These are phyloP conservation scores for Syngnathus scovelli DNA, from an alignment of 2,113 vertebrate genomes.

Conservation along the genomic window DNA sequence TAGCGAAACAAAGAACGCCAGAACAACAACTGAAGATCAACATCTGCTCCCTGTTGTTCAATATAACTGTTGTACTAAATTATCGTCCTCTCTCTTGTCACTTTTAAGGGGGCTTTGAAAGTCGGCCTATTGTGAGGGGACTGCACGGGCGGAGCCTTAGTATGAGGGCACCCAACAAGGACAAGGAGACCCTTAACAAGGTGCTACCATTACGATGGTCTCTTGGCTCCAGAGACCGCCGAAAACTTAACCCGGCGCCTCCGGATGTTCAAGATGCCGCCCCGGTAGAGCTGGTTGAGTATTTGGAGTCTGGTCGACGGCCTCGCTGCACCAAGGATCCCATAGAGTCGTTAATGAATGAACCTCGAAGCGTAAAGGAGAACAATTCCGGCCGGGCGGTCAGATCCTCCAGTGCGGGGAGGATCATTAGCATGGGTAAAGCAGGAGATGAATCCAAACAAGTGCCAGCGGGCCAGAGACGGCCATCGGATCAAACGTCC, in stretches of 20 bases:
- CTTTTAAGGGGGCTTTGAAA: slow-evolving; percentile 68
- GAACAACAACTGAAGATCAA: too few relatives aligned
- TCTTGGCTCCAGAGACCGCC: slow-evolving; percentile 69
- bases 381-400: slow-evolving; percentile 24
- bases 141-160: slow-evolving; percentile 76
- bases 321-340: slow-evolving; percentile 80
- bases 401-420: slow-evolving; percentile 33
- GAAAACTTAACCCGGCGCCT: slow-evolving; percentile 54
- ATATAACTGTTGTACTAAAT: slow-evolving; percentile 2
- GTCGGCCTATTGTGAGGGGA: slow-evolving; percentile 65
- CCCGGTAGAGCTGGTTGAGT: slow-evolving; percentile 79
- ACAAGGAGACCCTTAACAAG: slow-evolving; percentile 67
- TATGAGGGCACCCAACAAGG: slow-evolving; percentile 69
- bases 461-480: slow-evolving; percentile 49
- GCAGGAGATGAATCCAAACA: slow-evolving; percentile 8
- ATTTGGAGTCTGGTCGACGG: slow-evolving; percentile 82
- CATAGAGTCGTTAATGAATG: slow-evolving; percentile 50
- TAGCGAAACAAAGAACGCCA: too few relatives aligned
- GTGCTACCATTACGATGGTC: slow-evolving; percentile 77
- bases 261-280: slow-evolving; percentile 23
- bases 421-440: slow-evolving; percentile 28
- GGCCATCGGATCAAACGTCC: slow-evolving; percentile 31
- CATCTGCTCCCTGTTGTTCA: too few relatives aligned
- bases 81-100: slow-evolving; percentile 3
- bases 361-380: slow-evolving; percentile 61